Evolutionary conservation across 2,888 invertebrate species (phyloP).

Genomic region (Galeopsomyia nigrocyanea): DNA sequence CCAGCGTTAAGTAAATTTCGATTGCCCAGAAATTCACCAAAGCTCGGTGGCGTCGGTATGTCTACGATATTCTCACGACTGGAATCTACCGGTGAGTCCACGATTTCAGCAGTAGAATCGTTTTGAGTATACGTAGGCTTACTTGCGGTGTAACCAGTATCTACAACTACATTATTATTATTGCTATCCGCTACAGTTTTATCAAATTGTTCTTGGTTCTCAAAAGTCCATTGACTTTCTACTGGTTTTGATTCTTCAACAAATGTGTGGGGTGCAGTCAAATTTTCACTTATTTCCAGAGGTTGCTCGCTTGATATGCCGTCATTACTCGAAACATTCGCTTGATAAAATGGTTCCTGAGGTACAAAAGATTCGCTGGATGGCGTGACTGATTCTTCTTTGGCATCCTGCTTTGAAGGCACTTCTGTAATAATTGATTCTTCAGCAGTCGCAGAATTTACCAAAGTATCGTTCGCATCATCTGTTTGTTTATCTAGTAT

Average conservation of each 20-base stretch:
- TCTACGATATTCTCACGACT: slow-evolving; percentile 51
- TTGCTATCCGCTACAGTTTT: slow-evolving; percentile 11
- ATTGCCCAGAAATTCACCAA: slow-evolving; percentile 58
- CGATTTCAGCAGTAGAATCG: slow-evolving; percentile 37
- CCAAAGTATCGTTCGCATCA: slow-evolving; percentile 26
- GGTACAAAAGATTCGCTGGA: slow-evolving; percentile 34
- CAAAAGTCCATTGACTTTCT: slow-evolving; percentile 11
- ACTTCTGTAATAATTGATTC: slow-evolving; percentile 37
- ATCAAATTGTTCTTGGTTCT: slow-evolving; percentile 4
- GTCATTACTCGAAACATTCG: slow-evolving; percentile 31
- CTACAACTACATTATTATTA: slow-evolving; percentile 14
- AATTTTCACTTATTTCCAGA: slow-evolving; percentile 15
- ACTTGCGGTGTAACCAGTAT: slow-evolving; percentile 2
- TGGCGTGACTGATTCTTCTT: slow-evolving; percentile 15
- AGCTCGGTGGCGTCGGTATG: slow-evolving; percentile 54
- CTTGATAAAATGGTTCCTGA: slow-evolving; percentile 8
- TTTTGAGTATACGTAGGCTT: slow-evolving; percentile 33
- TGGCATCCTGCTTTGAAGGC: slow-evolving; percentile 39
- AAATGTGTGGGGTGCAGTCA: slow-evolving; percentile 20
- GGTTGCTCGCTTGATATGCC: slow-evolving; percentile 18
- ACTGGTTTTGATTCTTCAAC: slow-evolving; percentile 16
- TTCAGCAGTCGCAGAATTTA: slow-evolving; percentile 29
- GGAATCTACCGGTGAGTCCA: slow-evolving; percentile 48
- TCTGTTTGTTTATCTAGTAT: slow-evolving; percentile 34
- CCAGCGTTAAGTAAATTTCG: slow-evolving; percentile 62